Percentiles rank a stretch among this genome's conserved stretches.
phyloP scores from a whole-genome alignment of 2,797 vertebrate genomes.

The Hoplostethus atlanticus region DNA sequence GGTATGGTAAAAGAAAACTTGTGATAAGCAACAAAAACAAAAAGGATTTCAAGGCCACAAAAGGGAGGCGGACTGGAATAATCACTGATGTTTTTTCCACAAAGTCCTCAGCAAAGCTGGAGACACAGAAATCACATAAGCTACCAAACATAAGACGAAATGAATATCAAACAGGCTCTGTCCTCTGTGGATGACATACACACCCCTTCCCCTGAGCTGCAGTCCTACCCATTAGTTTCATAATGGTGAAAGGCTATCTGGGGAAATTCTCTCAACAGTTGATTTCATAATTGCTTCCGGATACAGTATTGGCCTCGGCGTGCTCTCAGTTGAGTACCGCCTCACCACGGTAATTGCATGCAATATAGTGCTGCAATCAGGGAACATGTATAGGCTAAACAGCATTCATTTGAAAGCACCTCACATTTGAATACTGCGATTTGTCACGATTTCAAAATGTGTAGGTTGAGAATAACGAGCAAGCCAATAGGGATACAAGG shows the following conservation, averaged over 20 bases:
- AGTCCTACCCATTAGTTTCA: constrained; percentile 55
- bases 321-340: constrained; percentile 46
- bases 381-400: constrained; percentile 51
- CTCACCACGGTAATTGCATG: constrained; percentile 66
- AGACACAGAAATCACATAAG: constrained; percentile 6
- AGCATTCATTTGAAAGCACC: constrained; percentile 46
- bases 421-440: constrained; percentile 41
- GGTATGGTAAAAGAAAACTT: not conserved
- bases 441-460: constrained; percentile 40
- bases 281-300: constrained; percentile 78
- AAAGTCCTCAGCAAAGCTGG: not conserved
- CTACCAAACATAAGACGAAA: constrained; percentile 11
- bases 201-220: constrained; percentile 29
- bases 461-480: constrained; percentile 25
- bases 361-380: constrained; percentile 39
- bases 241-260: constrained; percentile 63
- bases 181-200: constrained; percentile 35
- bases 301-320: constrained; percentile 60
- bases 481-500: not conserved
- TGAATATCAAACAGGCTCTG: constrained; percentile 10
- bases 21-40: not conserved
- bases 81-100: constrained; percentile 2
- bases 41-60: not conserved
- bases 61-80: constrained; percentile 1
- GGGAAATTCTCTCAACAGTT: constrained; percentile 73